These are phyloP conservation scores for Augiades crinisus DNA, from an alignment of 2,888 invertebrate species.

Conservation along the genomic window DNA sequence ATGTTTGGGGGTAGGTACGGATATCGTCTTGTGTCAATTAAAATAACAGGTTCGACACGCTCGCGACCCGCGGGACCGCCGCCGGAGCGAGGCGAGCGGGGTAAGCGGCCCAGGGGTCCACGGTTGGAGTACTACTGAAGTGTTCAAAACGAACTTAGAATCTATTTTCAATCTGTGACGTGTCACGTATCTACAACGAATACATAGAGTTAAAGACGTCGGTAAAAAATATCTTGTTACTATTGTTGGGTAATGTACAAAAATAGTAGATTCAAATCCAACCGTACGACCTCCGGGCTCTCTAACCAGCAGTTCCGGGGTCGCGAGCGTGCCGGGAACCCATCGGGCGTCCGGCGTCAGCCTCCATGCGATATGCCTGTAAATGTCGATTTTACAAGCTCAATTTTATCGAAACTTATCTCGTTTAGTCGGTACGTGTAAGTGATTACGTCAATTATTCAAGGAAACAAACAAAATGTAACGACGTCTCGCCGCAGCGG, in stretches of 20 bases:
- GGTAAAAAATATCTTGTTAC: no score
- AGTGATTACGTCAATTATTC: constrained; percentile 75
- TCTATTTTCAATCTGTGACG: no score
- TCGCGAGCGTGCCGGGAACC: constrained; percentile 42
- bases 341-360: constrained; percentile 45
- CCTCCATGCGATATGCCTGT: constrained; percentile 50
- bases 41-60: constrained; percentile 43
- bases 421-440: constrained; percentile 70
- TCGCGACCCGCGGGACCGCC: constrained; percentile 36
- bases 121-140: no score
- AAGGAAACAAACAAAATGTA: constrained; percentile 31
- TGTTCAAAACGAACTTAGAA: no score
- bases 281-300: no score
- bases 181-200: no score
- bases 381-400: constrained; percentile 74
- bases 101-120: neutral
- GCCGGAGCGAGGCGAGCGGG: neutral
- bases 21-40: constrained; percentile 78
- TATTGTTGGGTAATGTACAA: no score
- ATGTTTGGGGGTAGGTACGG: constrained; percentile 68
- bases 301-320: neutral
- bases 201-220: no score
- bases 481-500: constrained; percentile 19
- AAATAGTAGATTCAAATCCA: no score
- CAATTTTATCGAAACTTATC: constrained; percentile 69